Percentiles rank a stretch among this genome's conserved stretches.
These are phyloP conservation scores for Mythimna pallens DNA, from an alignment of 2,888 invertebrate species.

Conservation along the genomic window DNA sequence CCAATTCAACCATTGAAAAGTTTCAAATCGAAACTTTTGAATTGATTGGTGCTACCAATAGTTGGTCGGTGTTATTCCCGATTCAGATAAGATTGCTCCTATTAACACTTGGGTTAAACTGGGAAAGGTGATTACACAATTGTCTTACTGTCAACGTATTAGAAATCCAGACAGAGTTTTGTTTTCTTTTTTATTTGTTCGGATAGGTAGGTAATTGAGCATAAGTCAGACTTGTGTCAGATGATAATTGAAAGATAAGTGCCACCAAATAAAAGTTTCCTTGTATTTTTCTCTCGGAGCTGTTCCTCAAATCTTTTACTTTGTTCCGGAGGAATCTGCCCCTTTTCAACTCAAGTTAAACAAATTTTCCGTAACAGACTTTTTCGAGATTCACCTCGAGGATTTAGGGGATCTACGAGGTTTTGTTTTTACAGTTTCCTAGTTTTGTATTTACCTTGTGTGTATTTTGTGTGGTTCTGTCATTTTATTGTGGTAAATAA, in stretches of 20 bases:
- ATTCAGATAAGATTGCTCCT: slow-evolving; percentile 60
- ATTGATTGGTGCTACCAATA: slow-evolving; percentile 69
- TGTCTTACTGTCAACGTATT: slow-evolving; percentile 27
- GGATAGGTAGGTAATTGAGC: slow-evolving; percentile 50
- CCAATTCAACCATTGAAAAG: slow-evolving; percentile 65
- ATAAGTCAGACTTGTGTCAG: slow-evolving; percentile 67
- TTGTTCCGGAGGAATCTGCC: slow-evolving; percentile 79
- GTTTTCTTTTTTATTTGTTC: slow-evolving; percentile 28
- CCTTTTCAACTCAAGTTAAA: slow-evolving; percentile 87
- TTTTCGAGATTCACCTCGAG: slow-evolving; percentile 83
- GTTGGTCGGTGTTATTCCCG: slow-evolving; percentile 64
- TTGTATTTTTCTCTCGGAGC: slow-evolving; percentile 77
- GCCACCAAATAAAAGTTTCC: slow-evolving; percentile 77
- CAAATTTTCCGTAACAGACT: slow-evolving; percentile 88
- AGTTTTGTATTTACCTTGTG: slow-evolving; percentile 69
- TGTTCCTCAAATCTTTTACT: slow-evolving; percentile 83
- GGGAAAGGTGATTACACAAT: slow-evolving; percentile 49
- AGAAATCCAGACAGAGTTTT: slow-evolving; percentile 2
- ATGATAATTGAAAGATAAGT: slow-evolving; percentile 83
- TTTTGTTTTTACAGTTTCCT: slow-evolving; percentile 83
- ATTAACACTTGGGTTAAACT: slow-evolving; percentile 56
- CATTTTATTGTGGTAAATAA: slow-evolving; percentile 5
- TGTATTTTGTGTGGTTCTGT: slow-evolving; percentile 52
- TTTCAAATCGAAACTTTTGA: slow-evolving; percentile 66
- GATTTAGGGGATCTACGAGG: slow-evolving; percentile 85